Evolutionary conservation across 2,797 vertebrate genomes (phyloP).

Genomic region (Chelon labrosus): DNA sequence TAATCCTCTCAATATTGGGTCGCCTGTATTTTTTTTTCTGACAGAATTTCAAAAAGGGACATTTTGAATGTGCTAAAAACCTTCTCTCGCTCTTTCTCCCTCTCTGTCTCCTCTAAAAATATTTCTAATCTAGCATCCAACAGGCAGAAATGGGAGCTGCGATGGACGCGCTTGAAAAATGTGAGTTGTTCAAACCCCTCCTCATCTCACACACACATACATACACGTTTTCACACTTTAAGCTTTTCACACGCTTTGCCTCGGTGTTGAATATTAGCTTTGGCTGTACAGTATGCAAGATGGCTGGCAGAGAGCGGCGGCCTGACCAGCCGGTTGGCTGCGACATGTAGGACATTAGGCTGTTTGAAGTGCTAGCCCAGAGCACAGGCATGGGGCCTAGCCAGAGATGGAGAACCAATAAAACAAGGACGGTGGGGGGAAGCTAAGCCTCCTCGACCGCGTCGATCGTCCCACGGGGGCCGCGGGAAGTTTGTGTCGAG

Average conservation of each 20-base stretch:
- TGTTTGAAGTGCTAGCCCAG: constrained; percentile 77
- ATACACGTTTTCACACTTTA: constrained; percentile 44
- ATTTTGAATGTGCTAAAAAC: constrained; percentile 73
- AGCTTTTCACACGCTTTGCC: constrained; percentile 49
- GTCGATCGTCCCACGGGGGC: constrained; percentile 35
- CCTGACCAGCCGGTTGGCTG: constrained; percentile 68
- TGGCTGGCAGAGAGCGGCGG: constrained; percentile 68
- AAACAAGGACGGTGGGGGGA: constrained; percentile 27
- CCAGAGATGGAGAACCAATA: constrained; percentile 45
- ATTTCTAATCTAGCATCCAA: constrained; percentile 90
- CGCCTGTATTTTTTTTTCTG: constrained; percentile 29
- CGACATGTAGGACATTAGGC: constrained; percentile 63
- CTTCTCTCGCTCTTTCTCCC: constrained; percentile 43
- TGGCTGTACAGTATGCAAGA: constrained; percentile 63
- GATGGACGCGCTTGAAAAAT: constrained; percentile 99
- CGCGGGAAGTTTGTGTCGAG: constrained; percentile 44
- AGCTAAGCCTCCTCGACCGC: constrained; percentile 46
- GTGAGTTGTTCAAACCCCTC: constrained; percentile 83
- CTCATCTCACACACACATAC: constrained; percentile 29
- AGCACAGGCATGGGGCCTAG: constrained; percentile 50
- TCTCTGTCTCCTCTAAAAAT: constrained; percentile 36
- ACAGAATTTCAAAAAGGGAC: constrained; percentile 47
- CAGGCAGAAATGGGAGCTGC: constrained; percentile 99
- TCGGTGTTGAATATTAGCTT: constrained; percentile 67
- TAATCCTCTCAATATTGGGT: constrained; percentile 71